Base-by-base conservation (phyloP, 2,113 vertebrate genomes). In the Scytalopus superciliaris region DNA sequence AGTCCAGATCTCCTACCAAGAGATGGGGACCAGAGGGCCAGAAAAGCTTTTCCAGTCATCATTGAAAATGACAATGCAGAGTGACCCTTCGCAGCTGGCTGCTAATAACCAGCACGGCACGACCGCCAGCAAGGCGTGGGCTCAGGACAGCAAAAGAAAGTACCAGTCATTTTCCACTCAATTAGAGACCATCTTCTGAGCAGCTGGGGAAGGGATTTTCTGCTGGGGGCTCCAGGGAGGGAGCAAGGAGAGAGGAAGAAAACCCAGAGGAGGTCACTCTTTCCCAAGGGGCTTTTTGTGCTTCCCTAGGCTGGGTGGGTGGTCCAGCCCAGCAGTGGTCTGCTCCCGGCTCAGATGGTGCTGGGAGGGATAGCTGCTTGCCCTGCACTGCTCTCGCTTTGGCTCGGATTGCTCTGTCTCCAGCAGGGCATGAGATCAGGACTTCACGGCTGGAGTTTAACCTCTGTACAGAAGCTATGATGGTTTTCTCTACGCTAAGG, bases 101-200 rank as follows among this genome's bases (percentile, higher is more conserved):
- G 53, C 78, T 96, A 88, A 96, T 63, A 67, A 64, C 53, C 23
- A 30, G 49, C 66, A 82, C 5, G 7, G 47, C 44, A 67, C 0
- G 2, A 40, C 85, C 0, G 1, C 50, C 50, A 84, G 76, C 30
- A 63, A 75, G 83, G 64, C 90, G 75, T 4, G 40, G 45, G 62
- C 55, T 86, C 4, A 3, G 73, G 87, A 81, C 13, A 80, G 56
- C 69, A 83, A 64, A 87, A 91, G 84, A 91, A 87, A 80, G 68
- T 64, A 78, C 15, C 63, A 80, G 56, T 55, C 72, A 76, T 96
- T 96, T 96, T 94, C 93, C 82, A 94, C 75, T 86, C 79, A 81
- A 90, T 94, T 91, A 96, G 64, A 87, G 73, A 57, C 74, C 60
- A 44, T 91, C 84, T 75, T 93, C 70, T 0, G 0, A 84, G 86